Evolutionary conservation across 2,113 vertebrate genomes (phyloP), one percentile per base, ranked within the genome.

Genomic region (Heloderma charlesbogerti): DNA sequence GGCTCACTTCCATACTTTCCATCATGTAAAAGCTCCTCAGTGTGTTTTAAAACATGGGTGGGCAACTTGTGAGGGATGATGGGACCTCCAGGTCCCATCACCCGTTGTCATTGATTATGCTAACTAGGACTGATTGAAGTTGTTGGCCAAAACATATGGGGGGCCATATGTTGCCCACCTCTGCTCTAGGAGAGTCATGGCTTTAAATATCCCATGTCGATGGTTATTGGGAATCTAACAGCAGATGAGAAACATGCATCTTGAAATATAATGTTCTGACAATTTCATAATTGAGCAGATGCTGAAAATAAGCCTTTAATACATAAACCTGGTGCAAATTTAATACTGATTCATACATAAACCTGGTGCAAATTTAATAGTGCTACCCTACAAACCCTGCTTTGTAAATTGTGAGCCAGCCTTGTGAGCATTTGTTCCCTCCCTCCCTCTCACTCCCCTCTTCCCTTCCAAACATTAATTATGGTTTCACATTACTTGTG

Each of bases 221-320:
- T 5, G 29, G n/a, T 1, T 37, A 40, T 2, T 66, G 75, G 34
- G 85, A 89, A 90, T 92, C 84, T 92, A 90, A 80, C 84, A 84
- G 77, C 72, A 93, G 93, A 88, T 87, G n/a, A 92, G 90, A 93
- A 79, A 25, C 29, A 86, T 90, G 78, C 60, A 18, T 84, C 60
- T 2, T 63, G 80, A 82, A 82, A 82, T 63, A 43, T 25, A 66
- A 43, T 66, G 25, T 40, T 40, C 25, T 60, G 57, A 40, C n/a
- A 66, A 67, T 27, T 84, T 67, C 25, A 27, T 40, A 66, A 40
- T 43, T 18, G 27, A 3, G 6, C 63, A 63, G 82, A 66, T 84
- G 29, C 82, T 84, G 57, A 66, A 43, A 84, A 66, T 84, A 29
- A 27, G 40, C 25, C 60, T 66, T 84, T 82, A 51, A 63, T 63